Percentiles rank a stretch among this genome's conserved stretches.
Evolutionary conservation across 2,888 invertebrate genomes (phyloP).

Genomic region (Dryobotodes eremita): DNA sequence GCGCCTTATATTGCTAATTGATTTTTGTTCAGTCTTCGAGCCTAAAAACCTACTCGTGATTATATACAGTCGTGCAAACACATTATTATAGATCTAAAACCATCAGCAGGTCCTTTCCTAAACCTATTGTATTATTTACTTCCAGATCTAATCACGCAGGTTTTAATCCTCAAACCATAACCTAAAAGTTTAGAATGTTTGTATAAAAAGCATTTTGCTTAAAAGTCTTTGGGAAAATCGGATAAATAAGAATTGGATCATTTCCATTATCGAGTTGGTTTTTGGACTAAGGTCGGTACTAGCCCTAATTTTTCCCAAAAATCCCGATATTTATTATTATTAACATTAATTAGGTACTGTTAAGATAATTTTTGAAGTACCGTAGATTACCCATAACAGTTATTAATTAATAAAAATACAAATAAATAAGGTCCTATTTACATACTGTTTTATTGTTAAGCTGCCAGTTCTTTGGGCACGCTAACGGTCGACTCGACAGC

Average conservation of each 20-base stretch:
- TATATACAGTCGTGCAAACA: not conserved
- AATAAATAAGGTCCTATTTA: too few relatives aligned
- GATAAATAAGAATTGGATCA: conserved; percentile 12
- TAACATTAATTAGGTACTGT: not conserved
- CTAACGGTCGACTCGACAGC: too few relatives aligned
- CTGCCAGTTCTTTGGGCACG: too few relatives aligned
- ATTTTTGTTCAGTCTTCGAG: not conserved
- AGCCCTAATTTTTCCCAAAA: not conserved
- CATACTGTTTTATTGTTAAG: not conserved
- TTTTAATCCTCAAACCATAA: not conserved
- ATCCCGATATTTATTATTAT: not conserved
- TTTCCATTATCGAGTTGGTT: conserved; percentile 9
- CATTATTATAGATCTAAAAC: not conserved
- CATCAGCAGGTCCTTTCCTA: not conserved
- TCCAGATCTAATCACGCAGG: too few relatives aligned
- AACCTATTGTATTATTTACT: not conserved
- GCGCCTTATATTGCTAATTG: too few relatives aligned
- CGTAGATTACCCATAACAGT: too few relatives aligned
- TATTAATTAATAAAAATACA: too few relatives aligned
- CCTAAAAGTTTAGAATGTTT: not conserved
- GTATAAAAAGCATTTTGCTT: conserved; percentile 73
- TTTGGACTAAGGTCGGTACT: not conserved
- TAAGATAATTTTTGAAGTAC: too few relatives aligned
- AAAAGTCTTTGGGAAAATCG: conserved; percentile 51
- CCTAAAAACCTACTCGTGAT: not conserved